Evolutionary conservation across 2,888 invertebrate species (phyloP).

Genomic region (Crioceris asparagi): DNA sequence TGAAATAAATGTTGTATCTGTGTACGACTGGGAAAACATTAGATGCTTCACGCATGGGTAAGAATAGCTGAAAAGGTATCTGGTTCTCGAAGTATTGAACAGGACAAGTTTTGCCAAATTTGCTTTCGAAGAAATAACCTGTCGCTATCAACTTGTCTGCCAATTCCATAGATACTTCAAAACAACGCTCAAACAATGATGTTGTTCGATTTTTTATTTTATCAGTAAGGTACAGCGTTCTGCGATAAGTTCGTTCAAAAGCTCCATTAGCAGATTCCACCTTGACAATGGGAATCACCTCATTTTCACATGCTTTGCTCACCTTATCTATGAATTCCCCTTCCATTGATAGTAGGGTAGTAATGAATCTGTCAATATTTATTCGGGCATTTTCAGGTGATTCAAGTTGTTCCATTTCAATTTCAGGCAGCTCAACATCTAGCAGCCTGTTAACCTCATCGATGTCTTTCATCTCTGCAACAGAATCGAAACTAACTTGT

Average conservation of each 20-base stretch:
- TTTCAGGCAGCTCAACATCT: constrained; percentile 38
- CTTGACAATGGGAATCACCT: constrained; percentile 40
- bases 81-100: constrained; percentile 46
- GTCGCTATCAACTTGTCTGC: constrained; percentile 46
- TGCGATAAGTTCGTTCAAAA: constrained; percentile 30
- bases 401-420: constrained; percentile 37
- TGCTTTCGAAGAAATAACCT: constrained; percentile 52
- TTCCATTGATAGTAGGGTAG: constrained; percentile 39
- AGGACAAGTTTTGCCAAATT: constrained; percentile 54
- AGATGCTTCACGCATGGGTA: constrained; percentile 35
- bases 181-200: constrained; percentile 49
- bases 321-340: constrained; percentile 38
- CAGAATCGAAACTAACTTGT: constrained; percentile 35
- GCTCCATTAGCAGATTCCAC: constrained; percentile 39
- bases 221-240: constrained; percentile 26
- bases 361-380: constrained; percentile 39
- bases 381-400: constrained; percentile 40
- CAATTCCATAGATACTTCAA: constrained; percentile 41
- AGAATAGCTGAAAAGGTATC: constrained; percentile 42
- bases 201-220: constrained; percentile 38
- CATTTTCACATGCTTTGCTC: constrained; percentile 34
- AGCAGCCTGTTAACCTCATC: constrained; percentile 37
- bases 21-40: constrained; percentile 47
- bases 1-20: constrained; percentile 49
- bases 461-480: constrained; percentile 41